Percentiles rank a stretch among this genome's conserved stretches.
These are phyloP conservation scores for Diplosoma virens DNA, from an alignment of 23 tunicate species.

Conservation along the genomic window DNA sequence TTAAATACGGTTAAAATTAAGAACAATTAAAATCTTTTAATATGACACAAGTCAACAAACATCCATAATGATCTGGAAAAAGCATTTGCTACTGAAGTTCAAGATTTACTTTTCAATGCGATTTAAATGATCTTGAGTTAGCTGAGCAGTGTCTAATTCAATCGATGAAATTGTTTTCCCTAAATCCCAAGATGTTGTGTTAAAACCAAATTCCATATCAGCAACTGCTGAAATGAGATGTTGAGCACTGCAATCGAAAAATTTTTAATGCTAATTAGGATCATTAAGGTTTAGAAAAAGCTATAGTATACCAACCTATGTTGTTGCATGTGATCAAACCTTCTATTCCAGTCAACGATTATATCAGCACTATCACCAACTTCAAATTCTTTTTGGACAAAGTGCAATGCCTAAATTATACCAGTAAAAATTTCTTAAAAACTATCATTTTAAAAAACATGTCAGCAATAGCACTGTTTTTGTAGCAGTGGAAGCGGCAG, in stretches of 20 bases:
- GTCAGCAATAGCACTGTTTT: no score
- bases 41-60: no score
- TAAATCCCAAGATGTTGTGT: conserved; percentile 95
- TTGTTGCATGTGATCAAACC: conserved; percentile 98
- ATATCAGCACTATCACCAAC: conserved; percentile 40
- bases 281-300: background rate
- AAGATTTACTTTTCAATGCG: conserved; percentile 52
- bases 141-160: conserved; percentile 62
- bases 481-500: no score
- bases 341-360: conserved; percentile 69
- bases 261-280: background rate
- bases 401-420: conserved; percentile 81
- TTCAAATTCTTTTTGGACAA: conserved; percentile 37
- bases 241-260: conserved; percentile 50
- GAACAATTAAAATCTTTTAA: no score
- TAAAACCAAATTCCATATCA: conserved; percentile 58
- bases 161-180: conserved; percentile 73
- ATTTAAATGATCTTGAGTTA: conserved; percentile 37
- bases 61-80: no score
- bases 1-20: no score
- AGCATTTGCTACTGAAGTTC: no score
- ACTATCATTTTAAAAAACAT: no score
- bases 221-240: conserved; percentile 92
- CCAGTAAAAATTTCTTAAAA: no score
- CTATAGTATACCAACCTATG: conserved; percentile 45